Percentiles rank a stretch among this genome's conserved stretches.
phyloP scores from a whole-genome alignment of 2,113 vertebrate genomes.

The Calonectris borealis region DNA sequence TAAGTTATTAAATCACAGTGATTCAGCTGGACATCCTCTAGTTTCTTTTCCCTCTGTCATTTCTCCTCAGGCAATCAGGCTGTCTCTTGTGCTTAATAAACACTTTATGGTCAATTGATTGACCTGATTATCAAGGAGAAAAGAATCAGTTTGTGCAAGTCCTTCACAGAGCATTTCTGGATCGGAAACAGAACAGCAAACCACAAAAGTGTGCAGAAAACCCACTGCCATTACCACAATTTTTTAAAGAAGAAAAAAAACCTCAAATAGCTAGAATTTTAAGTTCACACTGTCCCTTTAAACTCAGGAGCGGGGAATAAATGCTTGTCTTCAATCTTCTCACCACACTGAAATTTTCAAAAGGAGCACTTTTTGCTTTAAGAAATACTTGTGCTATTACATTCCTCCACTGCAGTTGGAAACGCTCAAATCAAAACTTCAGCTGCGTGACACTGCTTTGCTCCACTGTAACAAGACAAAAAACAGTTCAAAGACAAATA shows the following conservation, averaged over 20 bases:
- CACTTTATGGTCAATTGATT: background rate
- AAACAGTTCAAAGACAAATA: background rate
- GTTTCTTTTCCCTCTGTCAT: background rate
- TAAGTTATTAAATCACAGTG: background rate
- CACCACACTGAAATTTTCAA: background rate
- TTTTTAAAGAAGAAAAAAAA: background rate
- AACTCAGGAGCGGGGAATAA: background rate
- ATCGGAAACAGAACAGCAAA: background rate
- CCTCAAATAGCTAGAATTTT: background rate
- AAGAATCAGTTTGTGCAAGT: background rate
- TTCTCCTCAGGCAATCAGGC: background rate
- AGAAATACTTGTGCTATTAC: background rate
- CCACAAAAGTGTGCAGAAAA: background rate
- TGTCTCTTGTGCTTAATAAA: slow-evolving; percentile 7
- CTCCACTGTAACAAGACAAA: background rate
- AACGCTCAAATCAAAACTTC: background rate
- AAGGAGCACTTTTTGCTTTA: background rate
- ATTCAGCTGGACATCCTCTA: background rate
- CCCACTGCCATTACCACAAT: background rate
- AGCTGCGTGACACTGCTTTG: background rate
- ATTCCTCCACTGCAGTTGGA: background rate
- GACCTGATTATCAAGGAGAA: slow-evolving; percentile 14
- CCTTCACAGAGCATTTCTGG: background rate
- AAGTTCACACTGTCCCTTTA: background rate
- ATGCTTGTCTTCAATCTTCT: background rate